Evolutionary conservation across 2,888 invertebrate species (phyloP).

Genomic region (Gonocerus acuteangulatus): DNA sequence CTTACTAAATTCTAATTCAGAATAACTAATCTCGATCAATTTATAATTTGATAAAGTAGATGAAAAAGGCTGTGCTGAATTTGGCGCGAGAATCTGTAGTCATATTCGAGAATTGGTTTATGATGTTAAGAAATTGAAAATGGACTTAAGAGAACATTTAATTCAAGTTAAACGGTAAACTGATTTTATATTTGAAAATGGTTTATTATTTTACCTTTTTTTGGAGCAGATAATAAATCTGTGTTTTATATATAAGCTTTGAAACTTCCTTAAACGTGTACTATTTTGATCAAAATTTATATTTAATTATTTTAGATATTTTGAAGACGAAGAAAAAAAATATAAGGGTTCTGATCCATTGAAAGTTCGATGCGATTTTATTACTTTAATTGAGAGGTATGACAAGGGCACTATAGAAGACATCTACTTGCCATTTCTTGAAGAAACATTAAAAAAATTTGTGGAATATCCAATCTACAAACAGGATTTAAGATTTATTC

Average conservation of each 20-base stretch:
- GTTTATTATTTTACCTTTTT: neutral
- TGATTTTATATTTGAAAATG: neutral
- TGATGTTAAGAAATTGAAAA: neutral
- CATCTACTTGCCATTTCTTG: constrained; percentile 60
- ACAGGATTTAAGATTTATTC: constrained; percentile 78
- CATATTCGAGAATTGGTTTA: no score
- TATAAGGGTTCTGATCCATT: constrained; percentile 82
- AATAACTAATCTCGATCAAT: no score
- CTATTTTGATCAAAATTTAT: constrained; percentile 3
- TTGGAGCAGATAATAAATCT: neutral
- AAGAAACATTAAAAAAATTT: constrained; percentile 71
- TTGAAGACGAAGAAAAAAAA: constrained; percentile 68
- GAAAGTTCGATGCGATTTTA: constrained; percentile 79
- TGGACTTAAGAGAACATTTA: constrained; percentile 15
- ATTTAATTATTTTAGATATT: constrained; percentile 51
- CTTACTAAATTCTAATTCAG: no score
- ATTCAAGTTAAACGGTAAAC: constrained; percentile 10
- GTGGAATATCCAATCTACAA: constrained; percentile 69
- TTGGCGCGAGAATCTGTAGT: no score
- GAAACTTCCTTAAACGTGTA: no score
- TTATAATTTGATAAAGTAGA: no score
- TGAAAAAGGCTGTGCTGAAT: no score
- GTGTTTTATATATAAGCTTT: neutral
- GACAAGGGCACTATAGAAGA: constrained; percentile 83
- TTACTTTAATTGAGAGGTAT: constrained; percentile 86